phyloP scores from a whole-genome alignment of 1,140 invertebrate genomes.

The Polypedilum vanderplanki region DNA sequence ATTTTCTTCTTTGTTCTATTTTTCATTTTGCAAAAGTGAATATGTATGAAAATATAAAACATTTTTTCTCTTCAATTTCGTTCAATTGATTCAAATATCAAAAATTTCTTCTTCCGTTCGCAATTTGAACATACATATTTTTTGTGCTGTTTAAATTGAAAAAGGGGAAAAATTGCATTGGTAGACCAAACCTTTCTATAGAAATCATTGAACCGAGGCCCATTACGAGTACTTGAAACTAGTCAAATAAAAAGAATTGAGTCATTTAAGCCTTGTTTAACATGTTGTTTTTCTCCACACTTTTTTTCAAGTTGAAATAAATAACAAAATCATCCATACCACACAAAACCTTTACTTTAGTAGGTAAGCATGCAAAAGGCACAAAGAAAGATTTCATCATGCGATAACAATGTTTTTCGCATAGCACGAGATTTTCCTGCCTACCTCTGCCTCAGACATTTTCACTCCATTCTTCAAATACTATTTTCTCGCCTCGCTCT shows the following conservation, averaged over 20 bases:
- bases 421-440: neutral
- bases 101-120: too few relatives aligned
- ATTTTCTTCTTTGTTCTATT: neutral
- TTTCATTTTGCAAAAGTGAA: neutral
- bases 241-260: conserved; percentile 15
- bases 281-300: neutral
- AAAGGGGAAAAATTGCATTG: too few relatives aligned
- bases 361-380: neutral
- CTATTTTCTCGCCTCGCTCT: neutral
- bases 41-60: neutral
- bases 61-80: neutral
- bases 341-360: neutral
- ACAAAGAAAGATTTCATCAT: neutral
- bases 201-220: neutral
- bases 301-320: neutral
- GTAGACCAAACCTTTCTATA: too few relatives aligned
- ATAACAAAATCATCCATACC: neutral
- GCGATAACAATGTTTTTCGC: neutral
- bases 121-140: too few relatives aligned
- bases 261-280: conserved; percentile 27
- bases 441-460: neutral
- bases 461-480: neutral
- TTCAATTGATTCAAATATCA: neutral
- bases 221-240: neutral
- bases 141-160: too few relatives aligned